A percentile compares a stretch with the other conserved stretches of the same genome.
Evolutionary conservation across 2,113 vertebrate species (phyloP).

Genomic region (Engraulis encrasicolus): DNA sequence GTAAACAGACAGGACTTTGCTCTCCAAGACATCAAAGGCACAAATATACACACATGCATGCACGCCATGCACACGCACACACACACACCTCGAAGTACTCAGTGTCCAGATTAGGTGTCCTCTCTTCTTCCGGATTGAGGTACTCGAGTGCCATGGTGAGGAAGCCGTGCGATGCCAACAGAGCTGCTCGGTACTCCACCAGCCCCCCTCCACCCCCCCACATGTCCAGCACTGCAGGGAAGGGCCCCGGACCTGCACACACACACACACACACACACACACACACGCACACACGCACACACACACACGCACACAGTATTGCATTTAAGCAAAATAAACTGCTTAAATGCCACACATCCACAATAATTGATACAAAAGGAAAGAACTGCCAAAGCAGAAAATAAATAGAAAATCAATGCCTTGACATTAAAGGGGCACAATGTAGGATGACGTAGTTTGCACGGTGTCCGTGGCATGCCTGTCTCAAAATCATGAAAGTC

Average conservation of each 20-base stretch:
- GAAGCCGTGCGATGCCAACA: conserved; percentile 72
- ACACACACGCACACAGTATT: not conserved
- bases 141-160: conserved; percentile 69
- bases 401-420: too few relatives aligned
- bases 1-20: not conserved
- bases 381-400: too few relatives aligned
- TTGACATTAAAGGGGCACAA: too few relatives aligned
- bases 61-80: conserved; percentile 8
- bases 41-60: not conserved
- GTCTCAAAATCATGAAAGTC: too few relatives aligned
- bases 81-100: conserved; percentile 69
- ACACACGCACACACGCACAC: not conserved
- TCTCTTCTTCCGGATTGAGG: not conserved
- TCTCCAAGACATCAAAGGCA: too few relatives aligned
- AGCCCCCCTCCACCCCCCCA: conserved; percentile 78
- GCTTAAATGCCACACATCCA: too few relatives aligned
- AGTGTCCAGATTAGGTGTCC: not conserved
- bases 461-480: too few relatives aligned
- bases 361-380: too few relatives aligned
- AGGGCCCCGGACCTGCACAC: conserved; percentile 72
- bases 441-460: too few relatives aligned
- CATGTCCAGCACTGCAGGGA: conserved; percentile 73
- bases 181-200: conserved; percentile 69
- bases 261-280: not conserved
- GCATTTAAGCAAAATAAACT: too few relatives aligned